A percentile compares a stretch with the other conserved stretches of the same genome.
phyloP scores from a whole-genome alignment of 2,797 vertebrate species.

The Rhinella marina region DNA sequence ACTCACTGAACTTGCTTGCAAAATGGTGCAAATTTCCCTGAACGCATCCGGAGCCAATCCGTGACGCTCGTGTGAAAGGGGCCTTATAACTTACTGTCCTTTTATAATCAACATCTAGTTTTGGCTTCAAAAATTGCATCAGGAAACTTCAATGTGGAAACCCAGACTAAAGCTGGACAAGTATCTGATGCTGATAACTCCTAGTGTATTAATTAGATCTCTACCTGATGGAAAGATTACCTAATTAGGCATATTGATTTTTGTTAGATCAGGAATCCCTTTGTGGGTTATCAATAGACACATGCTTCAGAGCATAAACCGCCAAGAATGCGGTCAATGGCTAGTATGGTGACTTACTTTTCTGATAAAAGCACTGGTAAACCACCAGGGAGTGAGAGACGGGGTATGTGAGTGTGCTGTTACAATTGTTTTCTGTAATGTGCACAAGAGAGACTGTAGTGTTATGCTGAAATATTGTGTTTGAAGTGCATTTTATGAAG shows the following conservation, averaged over 20 bases:
- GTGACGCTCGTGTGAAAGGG: no score
- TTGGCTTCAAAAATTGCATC: no score
- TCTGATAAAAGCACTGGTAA: slow-evolving; percentile 5
- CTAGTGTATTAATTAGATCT: neutral
- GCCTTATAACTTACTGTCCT: no score
- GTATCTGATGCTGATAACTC: neutral
- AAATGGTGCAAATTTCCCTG: no score
- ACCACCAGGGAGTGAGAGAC: neutral
- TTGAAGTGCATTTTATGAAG: no score
- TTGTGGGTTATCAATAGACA: slow-evolving; percentile 66
- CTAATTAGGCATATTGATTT: slow-evolving; percentile 63
- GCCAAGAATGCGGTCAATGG: neutral
- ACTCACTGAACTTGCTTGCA: no score
- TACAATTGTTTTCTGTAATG: neutral
- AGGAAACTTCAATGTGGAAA: neutral
- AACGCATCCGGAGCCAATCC: no score
- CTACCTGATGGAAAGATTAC: slow-evolving; percentile 48
- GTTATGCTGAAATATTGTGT: no score
- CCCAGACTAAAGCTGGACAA: neutral
- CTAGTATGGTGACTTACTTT: neutral
- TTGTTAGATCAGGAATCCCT: slow-evolving; percentile 51
- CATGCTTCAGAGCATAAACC: neutral
- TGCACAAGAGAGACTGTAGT: neutral
- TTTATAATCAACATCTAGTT: no score
- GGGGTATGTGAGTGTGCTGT: neutral